phyloP scores from a whole-genome alignment of 1,140 invertebrate genomes.

The Chironomus striatipennis region DNA sequence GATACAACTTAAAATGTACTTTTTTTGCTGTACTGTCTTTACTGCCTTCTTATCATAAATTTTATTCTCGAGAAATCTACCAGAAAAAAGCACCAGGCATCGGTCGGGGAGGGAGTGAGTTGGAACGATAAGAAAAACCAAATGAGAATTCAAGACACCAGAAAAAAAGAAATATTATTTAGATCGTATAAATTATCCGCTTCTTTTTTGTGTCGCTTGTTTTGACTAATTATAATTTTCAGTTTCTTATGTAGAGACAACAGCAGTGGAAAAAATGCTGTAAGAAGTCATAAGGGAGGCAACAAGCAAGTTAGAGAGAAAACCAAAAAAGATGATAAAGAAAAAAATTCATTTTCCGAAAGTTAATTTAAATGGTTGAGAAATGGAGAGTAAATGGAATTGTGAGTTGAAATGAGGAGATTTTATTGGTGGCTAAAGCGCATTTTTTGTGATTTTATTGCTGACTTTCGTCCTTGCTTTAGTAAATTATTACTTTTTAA shows the following conservation, averaged over 20 bases:
- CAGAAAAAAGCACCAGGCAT: neutral
- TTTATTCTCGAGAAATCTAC: neutral
- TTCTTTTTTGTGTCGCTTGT: neutral
- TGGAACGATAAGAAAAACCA: neutral
- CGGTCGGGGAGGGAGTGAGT: neutral
- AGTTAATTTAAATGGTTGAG: conserved; percentile 2
- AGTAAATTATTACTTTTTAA: no score
- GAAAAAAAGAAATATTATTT: neutral
- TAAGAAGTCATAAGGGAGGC: no score
- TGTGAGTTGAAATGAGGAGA: no score
- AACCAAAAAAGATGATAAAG: no score
- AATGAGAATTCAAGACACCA: neutral
- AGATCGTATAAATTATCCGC: neutral
- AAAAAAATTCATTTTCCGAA: neutral
- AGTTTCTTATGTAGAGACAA: neutral
- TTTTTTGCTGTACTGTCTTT: neutral
- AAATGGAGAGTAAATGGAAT: neutral
- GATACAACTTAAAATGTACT: neutral
- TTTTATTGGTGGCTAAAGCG: no score
- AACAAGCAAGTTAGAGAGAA: no score
- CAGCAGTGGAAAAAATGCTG: neutral
- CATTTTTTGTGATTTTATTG: no score
- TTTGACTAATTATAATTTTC: conserved; percentile 10
- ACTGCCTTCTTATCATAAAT: neutral
- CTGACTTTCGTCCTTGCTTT: no score